These are phyloP conservation scores for Drosophila fuyamai DNA, from an alignment of 1,140 invertebrate genomes.

Conservation along the genomic window DNA sequence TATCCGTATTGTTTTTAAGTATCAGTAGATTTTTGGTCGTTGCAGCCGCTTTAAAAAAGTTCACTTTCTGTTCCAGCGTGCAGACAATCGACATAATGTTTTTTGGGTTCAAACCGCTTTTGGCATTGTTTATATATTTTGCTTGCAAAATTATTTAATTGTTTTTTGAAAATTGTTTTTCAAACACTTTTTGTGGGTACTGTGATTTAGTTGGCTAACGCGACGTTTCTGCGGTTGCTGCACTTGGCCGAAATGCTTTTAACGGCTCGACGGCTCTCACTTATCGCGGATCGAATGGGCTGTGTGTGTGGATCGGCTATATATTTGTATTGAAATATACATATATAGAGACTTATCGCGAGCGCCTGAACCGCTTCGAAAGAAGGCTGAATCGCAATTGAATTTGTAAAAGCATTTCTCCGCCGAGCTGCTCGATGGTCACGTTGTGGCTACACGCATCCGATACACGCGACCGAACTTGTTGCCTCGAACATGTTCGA, in stretches of 20 bases:
- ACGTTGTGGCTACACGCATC: constrained; percentile 72
- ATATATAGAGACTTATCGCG: constrained; percentile 17
- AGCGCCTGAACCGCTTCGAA: constrained; percentile 69
- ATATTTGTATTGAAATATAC: constrained; percentile 5
- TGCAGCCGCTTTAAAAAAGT: constrained; percentile 72
- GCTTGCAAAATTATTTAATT: background rate
- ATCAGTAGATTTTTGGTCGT: constrained; percentile 68
- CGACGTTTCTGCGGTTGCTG: constrained; percentile 30
- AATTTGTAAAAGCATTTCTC: constrained; percentile 81
- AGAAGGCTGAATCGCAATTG: constrained; percentile 77
- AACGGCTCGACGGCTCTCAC: constrained; percentile 47
- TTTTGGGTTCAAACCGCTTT: constrained; percentile 32
- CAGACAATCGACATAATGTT: constrained; percentile 83
- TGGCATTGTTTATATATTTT: constrained; percentile 19
- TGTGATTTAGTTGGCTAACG: constrained; percentile 37
- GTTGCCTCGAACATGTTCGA: constrained; percentile 49
- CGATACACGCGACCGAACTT: constrained; percentile 65
- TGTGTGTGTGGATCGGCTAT: constrained; percentile 1
- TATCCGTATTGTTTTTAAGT: constrained; percentile 68
- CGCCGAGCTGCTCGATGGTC: constrained; percentile 56
- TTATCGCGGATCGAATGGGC: constrained; percentile 17
- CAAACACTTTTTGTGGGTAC: constrained; percentile 8
- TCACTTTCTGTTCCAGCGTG: constrained; percentile 76
- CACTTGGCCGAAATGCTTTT: constrained; percentile 56
- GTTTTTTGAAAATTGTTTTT: constrained; percentile 4